Base-by-base conservation (phyloP, 1,140 invertebrate species). In the Euschistus heros region DNA sequence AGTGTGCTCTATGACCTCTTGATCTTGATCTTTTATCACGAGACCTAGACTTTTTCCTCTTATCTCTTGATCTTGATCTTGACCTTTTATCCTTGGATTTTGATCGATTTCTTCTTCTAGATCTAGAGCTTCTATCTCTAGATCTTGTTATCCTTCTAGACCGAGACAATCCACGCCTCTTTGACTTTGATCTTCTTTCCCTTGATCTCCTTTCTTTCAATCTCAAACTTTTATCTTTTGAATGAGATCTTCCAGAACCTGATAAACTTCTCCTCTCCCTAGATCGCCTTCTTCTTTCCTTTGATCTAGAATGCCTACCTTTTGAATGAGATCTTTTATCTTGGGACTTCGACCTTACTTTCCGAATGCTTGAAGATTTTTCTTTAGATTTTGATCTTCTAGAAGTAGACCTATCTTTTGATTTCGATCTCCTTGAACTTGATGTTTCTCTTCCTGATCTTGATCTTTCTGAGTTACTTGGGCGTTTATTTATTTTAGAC, bases 71-170 rank as follows among this genome's bases (percentile, higher is more conserved):
- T 18, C 47, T 52, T 8, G 15, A 66, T 6, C 42, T 17, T 22
- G 60, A 59, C 14, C 47, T 69, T 72, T 71, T 52, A 71, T 69
- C 61, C 46, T 62, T 64, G 61, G 64, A 55, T 64, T 44, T 68
- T 44, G 46, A 66, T 64, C 69, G 61, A 62, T 67, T 70, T 15
- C 65, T 70, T 6, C 50, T 55, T 24, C 33, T n/a, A 1, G 22
- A 33, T 14, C 27, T 26, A 22, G 27, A 71, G 67, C 64, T 63
- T 47, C 10, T 54, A 65, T 61, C 52, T 33, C 47, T 30, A 15
- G 42, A 75, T 74, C 75, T 72, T 60, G 72, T 74, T 69, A 74
- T 69, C 66, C 24, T 57, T 57, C 14, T 57, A 13, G 54, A 57
- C 15, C 22, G 26, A 24, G 18, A 22, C 2, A 22, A 10, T 24